phyloP scores from a whole-genome alignment of 1,140 invertebrate species.

The Pinna nobilis region DNA sequence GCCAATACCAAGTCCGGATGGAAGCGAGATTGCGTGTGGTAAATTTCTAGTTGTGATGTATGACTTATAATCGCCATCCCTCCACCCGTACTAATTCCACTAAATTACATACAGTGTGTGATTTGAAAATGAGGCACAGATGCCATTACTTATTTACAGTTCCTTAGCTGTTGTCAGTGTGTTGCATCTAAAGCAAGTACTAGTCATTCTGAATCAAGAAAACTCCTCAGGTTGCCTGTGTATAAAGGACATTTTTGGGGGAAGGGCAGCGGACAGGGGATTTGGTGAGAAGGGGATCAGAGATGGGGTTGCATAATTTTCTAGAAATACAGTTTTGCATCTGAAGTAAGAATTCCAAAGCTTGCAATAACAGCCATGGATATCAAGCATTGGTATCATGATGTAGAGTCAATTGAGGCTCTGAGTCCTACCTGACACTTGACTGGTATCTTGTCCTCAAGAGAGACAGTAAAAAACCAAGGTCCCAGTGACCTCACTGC shows the following conservation, averaged over 20 bases:
- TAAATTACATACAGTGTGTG: not conserved
- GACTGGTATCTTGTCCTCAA: no score
- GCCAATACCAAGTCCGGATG: slow-evolving; percentile 77
- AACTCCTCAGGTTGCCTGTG: not conserved
- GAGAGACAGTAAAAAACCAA: no score
- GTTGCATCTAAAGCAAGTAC: not conserved
- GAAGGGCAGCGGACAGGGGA: no score
- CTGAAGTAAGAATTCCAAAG: no score
- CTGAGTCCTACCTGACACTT: no score
- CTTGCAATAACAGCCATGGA: no score
- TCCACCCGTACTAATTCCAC: not conserved
- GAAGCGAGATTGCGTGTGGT: slow-evolving; percentile 79
- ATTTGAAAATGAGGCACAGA: not conserved
- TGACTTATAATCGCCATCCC: not conserved
- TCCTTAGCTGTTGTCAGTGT: not conserved
- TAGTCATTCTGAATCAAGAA: not conserved
- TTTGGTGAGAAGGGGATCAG: no score
- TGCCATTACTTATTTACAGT: not conserved
- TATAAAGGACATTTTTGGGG: not conserved
- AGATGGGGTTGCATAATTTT: no score
- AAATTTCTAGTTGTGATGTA: slow-evolving; percentile 62
- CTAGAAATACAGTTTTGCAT: no score
- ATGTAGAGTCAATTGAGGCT: no score
- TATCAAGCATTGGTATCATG: no score
- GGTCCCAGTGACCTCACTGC: no score